Base-by-base conservation (phyloP, 2,797 vertebrate genomes). In the Monodelphis domestica region DNA sequence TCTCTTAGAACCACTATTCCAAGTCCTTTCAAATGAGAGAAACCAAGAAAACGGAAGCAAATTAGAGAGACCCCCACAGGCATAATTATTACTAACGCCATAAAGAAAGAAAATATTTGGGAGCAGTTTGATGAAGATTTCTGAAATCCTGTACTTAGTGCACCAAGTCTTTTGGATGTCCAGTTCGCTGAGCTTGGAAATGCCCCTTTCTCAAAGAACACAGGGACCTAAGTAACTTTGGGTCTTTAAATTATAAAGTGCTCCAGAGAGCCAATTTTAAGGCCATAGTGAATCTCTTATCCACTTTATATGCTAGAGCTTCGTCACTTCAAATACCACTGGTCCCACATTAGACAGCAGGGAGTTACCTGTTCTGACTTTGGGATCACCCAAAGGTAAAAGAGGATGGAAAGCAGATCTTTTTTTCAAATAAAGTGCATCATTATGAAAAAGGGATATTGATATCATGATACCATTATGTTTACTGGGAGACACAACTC, bases 401-500 rank as follows among this genome's bases (percentile, higher is more conserved):
- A 94, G 50, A 50, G 29, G 89, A 91, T 95, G 78, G 87, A 91
- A 63, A 95, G 96, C 53, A 95, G 30, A 33, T 84, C 70, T 53
- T 88, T 88, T n/a, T 88, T 88, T 53, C 87, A 88, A 94, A 52
- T 84, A 55, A 29, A 26, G 78, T 90, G 30, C 53, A 90, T 78
- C 93, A 93, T 54, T 94, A 92, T 57, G 54, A 50, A 21, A 92
- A 95, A 94, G 59, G 28, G 33, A 93, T 95, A 95, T 94, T 95
- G 88, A 95, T 96, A 95, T 91, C 91, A 90, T 54, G 54, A 53
- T 56, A 53, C 54, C 78, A 54, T 93, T 94, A 91, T 70, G 2
- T 95, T 94, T 95, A 94, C 89, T 91, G 91, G 89, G 95, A 94
- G 57, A 94, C 70, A 95, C 63, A 95, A 53, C 52, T 96, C 94